Evolutionary conservation across 92 coral and sea anemone species (phyloP), one percentile per base, ranked within the genome.

Genomic region (Muricea muricata): DNA sequence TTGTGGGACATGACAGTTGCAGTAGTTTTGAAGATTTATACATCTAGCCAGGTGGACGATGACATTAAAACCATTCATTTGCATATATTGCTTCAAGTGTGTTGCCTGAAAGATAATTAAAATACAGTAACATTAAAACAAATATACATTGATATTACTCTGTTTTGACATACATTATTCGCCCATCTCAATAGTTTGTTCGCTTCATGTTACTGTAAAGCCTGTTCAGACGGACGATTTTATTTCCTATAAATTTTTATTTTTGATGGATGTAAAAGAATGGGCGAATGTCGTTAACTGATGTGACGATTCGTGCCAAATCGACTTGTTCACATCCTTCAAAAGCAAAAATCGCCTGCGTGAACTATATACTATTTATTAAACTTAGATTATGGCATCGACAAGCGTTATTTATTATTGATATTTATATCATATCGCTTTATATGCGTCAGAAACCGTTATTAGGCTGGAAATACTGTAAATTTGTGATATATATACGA

Each of bases 11-110:
- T 45, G 50, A 10, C 65, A 29, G 25, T 21, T 0, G 65, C 65
- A 57, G 25, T 21, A 20, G 30, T 57, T 32, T 57, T 63, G 70
- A 29, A 63, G 37, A 63, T 5, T 31, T 20, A 23, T 13, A 26
- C 39, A 48, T 48, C 8, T 14, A 60, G 70, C 37, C 70, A 63
- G 70, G 70, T 63, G 70, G 70, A 28, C n/a, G 39, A 11, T n/a
- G 30, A 28, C 6, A 21, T 20, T 26, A 18, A 1, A 48, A 60
- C n/a, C 23, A 18, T 60, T 63, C 39, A 63, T 63, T 63, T 63
- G 34, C 39, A 63, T 39, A 63, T 63, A 63, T 63, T 63, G 70
- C 70, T 63, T 63, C 70, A 63, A 63, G 39, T 63, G 39, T 63
- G 37, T 17, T 9, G 70, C 70, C 70, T 63, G 39, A 29, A 63